Evolutionary conservation across 1,140 invertebrate species (phyloP), one percentile per base, ranked within the genome.

Genomic region (Drosophila teissieri): DNA sequence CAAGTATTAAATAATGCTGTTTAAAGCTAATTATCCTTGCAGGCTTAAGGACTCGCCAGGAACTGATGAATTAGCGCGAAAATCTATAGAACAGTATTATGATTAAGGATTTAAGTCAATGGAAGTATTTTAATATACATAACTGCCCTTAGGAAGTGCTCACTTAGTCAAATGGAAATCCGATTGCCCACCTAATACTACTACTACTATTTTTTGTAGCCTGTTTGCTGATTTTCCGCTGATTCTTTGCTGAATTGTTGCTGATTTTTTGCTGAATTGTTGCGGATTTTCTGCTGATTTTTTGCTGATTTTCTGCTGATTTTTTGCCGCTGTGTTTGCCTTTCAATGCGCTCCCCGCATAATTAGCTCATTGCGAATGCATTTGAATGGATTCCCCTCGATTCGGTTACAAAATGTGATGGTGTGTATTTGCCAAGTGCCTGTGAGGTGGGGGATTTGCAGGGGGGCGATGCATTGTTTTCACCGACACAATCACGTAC

Each of bases 321-420:
- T 48, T 60, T 51, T 56, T 60, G 37, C 14, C 62, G 22, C 4
- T 46, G 27, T 19, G 19, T 65, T 61, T 53, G 22, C 68, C 51
- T 74, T 63, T 60, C 57, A 55, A 69, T 69, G 45, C 27, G 39
- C 19, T 73, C 77, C 60, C 42, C 64, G 78, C 78, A 73, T 81
- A 81, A 81, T 81, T 81, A 77, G 78, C 73, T 54, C 53, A 67
- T 60, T 80, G 73, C 73, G 46, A 24, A 48, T 49, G 56, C 52
- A 72, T 24, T 24, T 27, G 10, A 37, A 46, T 57, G 55, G 14
- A 15, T 57, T 57, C 1, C 42, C 42, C 15, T 39, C 15, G 36
- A 56, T 63, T 63, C 24, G 46, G 46, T 61, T 22, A 52, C 34
- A 17, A 15, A 39, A 37, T 37, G 34, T 27, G 22, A 15, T 14